Evolutionary conservation across 2,113 vertebrate genomes (phyloP), one percentile per base, ranked within the genome.

Genomic region (Illadopsis cleaveri): DNA sequence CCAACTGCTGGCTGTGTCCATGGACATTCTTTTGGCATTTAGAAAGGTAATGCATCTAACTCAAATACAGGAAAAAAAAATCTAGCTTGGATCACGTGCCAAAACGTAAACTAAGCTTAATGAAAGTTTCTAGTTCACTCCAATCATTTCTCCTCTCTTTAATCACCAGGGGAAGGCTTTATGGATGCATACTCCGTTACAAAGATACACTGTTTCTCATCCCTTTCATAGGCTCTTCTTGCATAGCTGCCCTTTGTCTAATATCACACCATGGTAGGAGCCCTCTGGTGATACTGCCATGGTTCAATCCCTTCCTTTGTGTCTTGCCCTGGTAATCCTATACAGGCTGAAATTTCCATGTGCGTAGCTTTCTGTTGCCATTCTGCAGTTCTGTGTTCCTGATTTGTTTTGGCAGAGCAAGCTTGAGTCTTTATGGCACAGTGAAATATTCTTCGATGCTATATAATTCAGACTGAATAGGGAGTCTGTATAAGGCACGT

Each of bases 401-500:
- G 95, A 95, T 89, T 92, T 93, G 90, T 98, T 97, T 97, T 95
- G 98, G 97, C 97, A 97, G 98, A 98, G 97, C 97, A 94, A 97
- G 94, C 96, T 96, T 93, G 95, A 87, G 97, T 98, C 82, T 82
- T 95, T 98, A 98, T 98, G 98, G 98, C 98, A 98, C 98, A 98
- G 98, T 98, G 98, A 98, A 97, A 95, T 96, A 97, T 95, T 96
- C 97, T 95, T 96, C 91, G 35, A 98, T 97, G 98, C 96, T 98
- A 96, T 98, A 89, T 97, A 97, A 97, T 97, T 97, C 95, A 97
- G 97, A 98, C 94, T 97, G 96, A 96, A 96, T 94, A 94, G 97
- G 97, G 97, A 98, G 97, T 98, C 96, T 97, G 93, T 97, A 97
- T 98, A 98, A 98, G 98, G 98, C 98, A 98, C 98, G 79, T 98